Evolutionary conservation across 2,888 invertebrate species (phyloP), one percentile per base, ranked within the genome.

Genomic region (Eueremaeus valkanovi): DNA sequence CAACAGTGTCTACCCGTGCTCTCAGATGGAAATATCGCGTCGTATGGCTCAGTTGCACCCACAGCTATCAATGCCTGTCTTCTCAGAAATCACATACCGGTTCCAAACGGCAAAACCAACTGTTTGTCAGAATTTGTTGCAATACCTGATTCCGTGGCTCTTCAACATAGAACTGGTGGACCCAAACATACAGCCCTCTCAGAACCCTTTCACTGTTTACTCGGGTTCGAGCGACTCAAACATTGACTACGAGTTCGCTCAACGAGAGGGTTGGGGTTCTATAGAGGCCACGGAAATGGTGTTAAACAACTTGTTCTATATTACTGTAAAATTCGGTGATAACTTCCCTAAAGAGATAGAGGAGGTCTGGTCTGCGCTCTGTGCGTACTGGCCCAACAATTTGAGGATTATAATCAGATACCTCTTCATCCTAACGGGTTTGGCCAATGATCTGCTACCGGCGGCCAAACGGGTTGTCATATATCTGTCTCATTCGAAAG

Each of bases 281-380:
- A 93, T 93, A 0, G 97, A 98, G 85, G 98, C 98, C n/a, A 99
- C 98, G 0, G 98, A 99, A 86, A 96, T 99, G 95, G 95, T 99
- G 72, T 88, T 99, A 78, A 99, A 99, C 84, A 99, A 99, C 86
- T 89, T 99, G 27, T 94, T 99, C 85, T 98, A 97, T 85, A 92
- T 98, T 81, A 99, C 98, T 8, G 93, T 95, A 3, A 95, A 95
- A 92, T 95, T 95, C 85, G 94, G 95, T 9, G 95, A 96, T 84
- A 91, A 93, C 80, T 96, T 97, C 85, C 92, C 95, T 0, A 91
- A 93, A 81, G 97, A 97, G 84, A 91, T 96, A 73, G 97, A 97
- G 84, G 92, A 94, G 82, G 86, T 98, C 49, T 99, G 99, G 99
- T 91, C 93, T 49, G 95, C 94, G 0, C 85, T 99, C 77, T 96